Evolutionary conservation across 2,888 invertebrate genomes (phyloP).

Genomic region (Coecobrya sp.): DNA sequence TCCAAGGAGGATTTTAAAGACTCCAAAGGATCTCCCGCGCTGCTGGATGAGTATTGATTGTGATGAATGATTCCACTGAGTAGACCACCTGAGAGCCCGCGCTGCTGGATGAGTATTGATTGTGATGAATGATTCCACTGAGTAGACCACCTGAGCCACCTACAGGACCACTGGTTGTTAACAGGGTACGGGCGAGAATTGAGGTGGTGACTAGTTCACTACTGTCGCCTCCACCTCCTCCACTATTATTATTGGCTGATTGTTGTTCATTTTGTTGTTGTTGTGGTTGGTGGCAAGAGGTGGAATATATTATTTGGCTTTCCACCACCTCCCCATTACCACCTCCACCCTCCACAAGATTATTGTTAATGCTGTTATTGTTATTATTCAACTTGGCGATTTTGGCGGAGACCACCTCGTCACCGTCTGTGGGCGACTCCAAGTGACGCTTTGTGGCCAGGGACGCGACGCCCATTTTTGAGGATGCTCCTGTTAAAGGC

Average conservation of each 20-base stretch:
- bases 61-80: background rate
- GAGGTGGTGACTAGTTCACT: slow-evolving; percentile 86
- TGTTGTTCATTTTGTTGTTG: background rate
- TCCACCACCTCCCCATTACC: background rate
- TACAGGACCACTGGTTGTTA: slow-evolving; percentile 80
- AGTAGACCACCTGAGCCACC: slow-evolving; percentile 12
- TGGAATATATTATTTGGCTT: slow-evolving; percentile 68
- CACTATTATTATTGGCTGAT: slow-evolving; percentile 52
- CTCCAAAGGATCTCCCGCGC: slow-evolving; percentile 81
- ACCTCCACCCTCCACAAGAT: background rate
- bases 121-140: background rate
- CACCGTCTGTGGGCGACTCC: slow-evolving; percentile 83
- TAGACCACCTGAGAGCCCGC: background rate
- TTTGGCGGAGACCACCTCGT: slow-evolving; percentile 82
- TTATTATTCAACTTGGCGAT: slow-evolving; percentile 77
- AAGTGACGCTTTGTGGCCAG: slow-evolving; percentile 85
- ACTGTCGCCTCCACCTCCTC: background rate
- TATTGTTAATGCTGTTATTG: slow-evolving; percentile 56
- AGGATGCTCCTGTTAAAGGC: background rate
- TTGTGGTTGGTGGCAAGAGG: no score
- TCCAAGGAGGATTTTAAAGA: slow-evolving; percentile 84
- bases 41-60: slow-evolving; percentile 43
- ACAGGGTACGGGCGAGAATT: slow-evolving; percentile 86
- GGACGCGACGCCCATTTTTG: slow-evolving; percentile 86
- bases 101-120: slow-evolving; percentile 42